These are phyloP conservation scores for Elaphurus davidianus DNA, from an alignment of 2,113 vertebrate species.

Conservation along the genomic window DNA sequence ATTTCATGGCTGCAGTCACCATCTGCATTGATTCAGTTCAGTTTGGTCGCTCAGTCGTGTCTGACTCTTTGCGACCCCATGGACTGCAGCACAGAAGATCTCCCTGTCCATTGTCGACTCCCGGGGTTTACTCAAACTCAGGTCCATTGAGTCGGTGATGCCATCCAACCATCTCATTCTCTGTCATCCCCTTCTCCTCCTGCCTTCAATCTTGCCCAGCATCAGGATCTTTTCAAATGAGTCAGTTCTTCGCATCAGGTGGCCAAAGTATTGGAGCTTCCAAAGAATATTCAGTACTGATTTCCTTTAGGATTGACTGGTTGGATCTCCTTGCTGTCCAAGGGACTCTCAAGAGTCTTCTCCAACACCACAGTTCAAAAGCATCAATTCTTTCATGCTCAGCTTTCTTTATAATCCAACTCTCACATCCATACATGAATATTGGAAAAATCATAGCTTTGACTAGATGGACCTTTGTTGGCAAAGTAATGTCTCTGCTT, in stretches of 20 bases:
- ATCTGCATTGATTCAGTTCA: neutral
- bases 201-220: neutral
- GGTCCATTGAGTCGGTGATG: neutral
- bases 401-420: neutral
- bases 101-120: neutral
- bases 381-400: rapidly evolving
- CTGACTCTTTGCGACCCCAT: neutral
- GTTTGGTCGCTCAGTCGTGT: neutral
- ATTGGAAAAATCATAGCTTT: neutral
- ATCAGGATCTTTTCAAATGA: neutral
- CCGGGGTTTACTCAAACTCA: neutral
- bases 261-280: neutral
- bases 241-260: neutral
- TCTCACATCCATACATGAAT: neutral
- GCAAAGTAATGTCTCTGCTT: neutral
- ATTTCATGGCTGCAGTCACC: neutral
- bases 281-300: neutral
- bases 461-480: neutral
- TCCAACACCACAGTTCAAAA: neutral
- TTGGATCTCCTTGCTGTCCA: neutral
- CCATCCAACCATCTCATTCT: neutral
- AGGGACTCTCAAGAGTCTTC: neutral
- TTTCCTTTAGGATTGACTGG: neutral
- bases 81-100: rapidly evolving
- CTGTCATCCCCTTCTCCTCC: neutral